Evolutionary conservation across 2,797 vertebrate genomes (phyloP), one percentile per base, ranked within the genome.

Genomic region (Cynodonichthys magdalenae): DNA sequence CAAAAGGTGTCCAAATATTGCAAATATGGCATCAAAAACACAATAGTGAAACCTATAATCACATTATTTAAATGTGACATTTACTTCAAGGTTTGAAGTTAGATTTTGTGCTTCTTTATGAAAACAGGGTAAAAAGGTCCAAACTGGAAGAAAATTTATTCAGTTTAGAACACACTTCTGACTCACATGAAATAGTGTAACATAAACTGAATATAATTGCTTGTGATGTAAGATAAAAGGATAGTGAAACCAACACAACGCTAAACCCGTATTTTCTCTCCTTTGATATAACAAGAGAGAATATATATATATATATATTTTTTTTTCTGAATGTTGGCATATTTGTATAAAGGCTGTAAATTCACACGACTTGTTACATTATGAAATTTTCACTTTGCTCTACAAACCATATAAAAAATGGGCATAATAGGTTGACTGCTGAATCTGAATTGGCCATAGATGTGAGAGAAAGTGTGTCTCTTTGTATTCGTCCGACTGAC

Each of bases 221-320:
- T 63, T 39, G 44, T 59, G 56, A 63, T 62, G 49, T 66, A 46
- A 71, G 15, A 79, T 74, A 63, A 77, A 80, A 72, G 63, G 56
- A 45, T 55, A 27, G 29, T 60, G 66, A 62, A 58, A 63, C 58
- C 18, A 0, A 46, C 47, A 42, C 50, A 54, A 56, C 69, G 63
- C 57, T 39, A 63, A 69, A 55, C 15, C 28, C 45, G 18, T 14
- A 53, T 45, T 71, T 79, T 60, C 15, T 31, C 19, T 31, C 18
- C 45, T 59, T 14, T 51, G 47, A 68, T 39, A 39, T 29, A 53
- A 46, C 19, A 15, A 42, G 1, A 17, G 24, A 24, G 24, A 24
- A 24, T 24, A n/a, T n/a, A n/a, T n/a, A n/a, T n/a, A n/a, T n/a
- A n/a, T n/a, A n/a, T n/a, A n/a, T n/a, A 24, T 24, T 3, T 24